Evolutionary conservation across 2,113 vertebrate genomes (phyloP).

Genomic region (Muntiacus muntjak): DNA sequence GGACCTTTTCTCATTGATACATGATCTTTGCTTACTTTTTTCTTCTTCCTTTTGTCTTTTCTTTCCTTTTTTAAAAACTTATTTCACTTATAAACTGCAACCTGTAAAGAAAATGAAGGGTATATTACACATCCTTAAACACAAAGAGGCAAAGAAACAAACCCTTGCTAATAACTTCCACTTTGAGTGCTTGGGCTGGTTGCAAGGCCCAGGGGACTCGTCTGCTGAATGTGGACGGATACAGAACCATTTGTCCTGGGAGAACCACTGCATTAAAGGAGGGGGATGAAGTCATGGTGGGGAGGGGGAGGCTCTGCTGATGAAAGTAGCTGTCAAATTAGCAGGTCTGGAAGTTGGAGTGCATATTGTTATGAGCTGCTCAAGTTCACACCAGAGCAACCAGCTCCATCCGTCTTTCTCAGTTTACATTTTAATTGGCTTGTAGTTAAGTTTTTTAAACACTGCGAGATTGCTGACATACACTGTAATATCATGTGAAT

Average conservation of each 20-base stretch:
- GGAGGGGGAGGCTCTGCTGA: constrained; percentile 70
- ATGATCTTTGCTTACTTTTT: background rate
- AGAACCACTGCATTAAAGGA: constrained; percentile 66
- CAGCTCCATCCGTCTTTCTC: constrained; percentile 87
- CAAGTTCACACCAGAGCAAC: constrained; percentile 85
- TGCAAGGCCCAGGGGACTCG: constrained; percentile 63
- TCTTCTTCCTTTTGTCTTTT: background rate
- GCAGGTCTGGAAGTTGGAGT: constrained; percentile 83
- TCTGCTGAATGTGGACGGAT: constrained; percentile 59
- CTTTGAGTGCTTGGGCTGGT: background rate
- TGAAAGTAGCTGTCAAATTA: constrained; percentile 89
- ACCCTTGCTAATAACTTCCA: constrained; percentile 46
- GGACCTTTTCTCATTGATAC: background rate
- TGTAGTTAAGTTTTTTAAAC: constrained; percentile 89
- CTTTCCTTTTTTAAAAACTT: background rate
- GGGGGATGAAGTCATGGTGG: constrained; percentile 54
- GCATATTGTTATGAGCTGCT: constrained; percentile 84
- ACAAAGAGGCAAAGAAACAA: constrained; percentile 35
- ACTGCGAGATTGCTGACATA: constrained; percentile 87
- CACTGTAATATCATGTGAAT: constrained; percentile 88
- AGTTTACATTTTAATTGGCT: constrained; percentile 92
- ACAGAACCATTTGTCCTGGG: constrained; percentile 65
- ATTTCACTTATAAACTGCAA: constrained; percentile 6
- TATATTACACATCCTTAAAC: constrained; percentile 46
- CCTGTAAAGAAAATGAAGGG: background rate